Conservation (phyloP, 2,888 invertebrate species). For the Encarsia formosa region DNA sequence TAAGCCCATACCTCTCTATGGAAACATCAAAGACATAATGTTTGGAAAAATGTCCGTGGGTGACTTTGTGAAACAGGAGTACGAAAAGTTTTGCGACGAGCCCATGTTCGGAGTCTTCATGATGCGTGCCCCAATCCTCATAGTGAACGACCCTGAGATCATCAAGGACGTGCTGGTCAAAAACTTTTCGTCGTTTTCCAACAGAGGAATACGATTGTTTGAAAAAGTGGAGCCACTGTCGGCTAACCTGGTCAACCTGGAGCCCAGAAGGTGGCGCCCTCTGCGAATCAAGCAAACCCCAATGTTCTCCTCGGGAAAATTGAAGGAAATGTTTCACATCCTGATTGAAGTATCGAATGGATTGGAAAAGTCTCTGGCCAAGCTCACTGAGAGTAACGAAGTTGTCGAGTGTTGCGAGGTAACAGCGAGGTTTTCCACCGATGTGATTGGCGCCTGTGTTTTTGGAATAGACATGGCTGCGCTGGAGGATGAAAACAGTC, state of each 20-base stretch:
- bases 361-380: slow-evolving; percentile 39
- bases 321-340: slow-evolving; percentile 52
- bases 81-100: slow-evolving; percentile 32
- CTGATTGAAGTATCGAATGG: slow-evolving; percentile 44
- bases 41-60: slow-evolving; percentile 41
- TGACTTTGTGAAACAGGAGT: slow-evolving; percentile 43
- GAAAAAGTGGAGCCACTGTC: slow-evolving; percentile 42
- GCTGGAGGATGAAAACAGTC: slow-evolving; percentile 42
- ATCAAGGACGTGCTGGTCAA: slow-evolving; percentile 36
- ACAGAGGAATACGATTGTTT: slow-evolving; percentile 30
- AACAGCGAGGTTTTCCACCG: slow-evolving; percentile 49
- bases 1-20: slow-evolving; percentile 48
- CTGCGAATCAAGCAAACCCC: slow-evolving; percentile 51
- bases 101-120: slow-evolving; percentile 33
- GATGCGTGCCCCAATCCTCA: slow-evolving; percentile 29
- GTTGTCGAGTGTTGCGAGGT: slow-evolving; percentile 41
- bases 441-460: slow-evolving; percentile 51
- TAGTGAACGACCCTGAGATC: slow-evolving; percentile 34
- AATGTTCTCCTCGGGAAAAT: slow-evolving; percentile 53
- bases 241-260: slow-evolving; percentile 45
- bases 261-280: slow-evolving; percentile 49
- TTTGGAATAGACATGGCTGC: slow-evolving; percentile 52
- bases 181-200: slow-evolving; percentile 34
- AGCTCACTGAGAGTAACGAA: slow-evolving; percentile 25
- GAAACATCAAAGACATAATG: slow-evolving; percentile 48